Conservation (phyloP, 2,113 vertebrate species). For the Arothron firmamentum region DNA sequence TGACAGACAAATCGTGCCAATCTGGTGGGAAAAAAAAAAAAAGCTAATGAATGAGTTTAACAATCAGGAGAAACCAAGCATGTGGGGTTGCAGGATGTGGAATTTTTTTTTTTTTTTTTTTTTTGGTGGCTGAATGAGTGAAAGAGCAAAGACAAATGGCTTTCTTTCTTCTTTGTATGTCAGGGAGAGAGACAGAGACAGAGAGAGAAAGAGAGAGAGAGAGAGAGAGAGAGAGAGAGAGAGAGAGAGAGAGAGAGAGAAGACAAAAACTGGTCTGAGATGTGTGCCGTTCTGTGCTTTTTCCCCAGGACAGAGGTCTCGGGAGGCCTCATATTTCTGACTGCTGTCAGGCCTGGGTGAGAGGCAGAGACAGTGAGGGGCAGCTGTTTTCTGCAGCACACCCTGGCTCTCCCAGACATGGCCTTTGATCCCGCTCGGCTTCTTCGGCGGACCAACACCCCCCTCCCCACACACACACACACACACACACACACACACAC, state of each 20-base stretch:
- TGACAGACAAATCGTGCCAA: conserved; percentile 57
- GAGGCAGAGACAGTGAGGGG: conserved; percentile 71
- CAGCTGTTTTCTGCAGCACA: conserved; percentile 76
- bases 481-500: neutral
- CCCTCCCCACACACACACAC: neutral
- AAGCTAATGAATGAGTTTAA: conserved; percentile 62
- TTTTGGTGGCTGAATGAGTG: conserved; percentile 60
- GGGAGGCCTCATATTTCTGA: conserved; percentile 76
- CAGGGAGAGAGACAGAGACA: conserved; percentile 35
- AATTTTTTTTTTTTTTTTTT: conserved; percentile 60
- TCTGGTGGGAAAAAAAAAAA: conserved; percentile 39
- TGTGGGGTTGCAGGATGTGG: conserved; percentile 54
- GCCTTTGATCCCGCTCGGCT: conserved; percentile 67
- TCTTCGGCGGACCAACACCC: conserved; percentile 35
- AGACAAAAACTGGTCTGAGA: conserved; percentile 70
- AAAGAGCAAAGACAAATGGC: conserved; percentile 66
- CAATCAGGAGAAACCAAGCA: conserved; percentile 65
- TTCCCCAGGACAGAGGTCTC: conserved; percentile 76
- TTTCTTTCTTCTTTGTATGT: conserved; percentile 63
- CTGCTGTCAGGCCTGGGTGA: conserved; percentile 72
- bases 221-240: conserved; percentile 31
- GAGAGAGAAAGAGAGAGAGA: conserved; percentile 52
- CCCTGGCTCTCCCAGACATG: conserved; percentile 58
- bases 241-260: conserved; percentile 45
- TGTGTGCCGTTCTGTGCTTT: conserved; percentile 60